Evolutionary conservation across 1,140 invertebrate species (phyloP).

Genomic region (Drosophila seguyi): DNA sequence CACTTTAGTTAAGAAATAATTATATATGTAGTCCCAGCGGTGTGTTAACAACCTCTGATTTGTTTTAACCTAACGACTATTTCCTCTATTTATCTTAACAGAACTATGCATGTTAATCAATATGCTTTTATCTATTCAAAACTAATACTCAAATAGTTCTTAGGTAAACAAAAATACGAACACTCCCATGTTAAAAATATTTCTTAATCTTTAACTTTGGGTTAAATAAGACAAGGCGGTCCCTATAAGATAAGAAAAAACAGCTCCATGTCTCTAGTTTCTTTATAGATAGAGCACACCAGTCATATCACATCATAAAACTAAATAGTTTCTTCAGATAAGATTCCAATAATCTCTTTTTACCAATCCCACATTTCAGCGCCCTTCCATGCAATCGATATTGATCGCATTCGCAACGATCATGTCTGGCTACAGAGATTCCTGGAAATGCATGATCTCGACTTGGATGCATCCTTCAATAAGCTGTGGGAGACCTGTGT

Average conservation of each 20-base stretch:
- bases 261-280: background rate
- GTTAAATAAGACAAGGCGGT: background rate
- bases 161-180: background rate
- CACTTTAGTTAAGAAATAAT: background rate
- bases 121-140: background rate
- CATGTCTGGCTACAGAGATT: slow-evolving; percentile 90
- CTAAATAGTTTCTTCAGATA: slow-evolving; percentile 3
- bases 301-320: slow-evolving; percentile 1
- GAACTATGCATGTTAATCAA: background rate
- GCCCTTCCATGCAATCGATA: slow-evolving; percentile 88
- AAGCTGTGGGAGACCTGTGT: slow-evolving; percentile 93
- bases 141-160: background rate
- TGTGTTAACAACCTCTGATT: too few relatives aligned
- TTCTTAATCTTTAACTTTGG: background rate
- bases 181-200: too few relatives aligned
- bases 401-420: slow-evolving; percentile 88
- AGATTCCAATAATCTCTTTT: slow-evolving; percentile 12
- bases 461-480: slow-evolving; percentile 88
- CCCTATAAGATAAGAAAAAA: background rate
- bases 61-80: background rate
- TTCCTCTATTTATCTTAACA: background rate
- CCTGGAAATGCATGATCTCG: slow-evolving; percentile 89
- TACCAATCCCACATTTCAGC: slow-evolving; percentile 28
- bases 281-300: background rate
- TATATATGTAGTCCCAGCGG: too few relatives aligned